Evolutionary conservation across 1,140 invertebrate species (phyloP).

Genomic region (Brachionus manjavacas): DNA sequence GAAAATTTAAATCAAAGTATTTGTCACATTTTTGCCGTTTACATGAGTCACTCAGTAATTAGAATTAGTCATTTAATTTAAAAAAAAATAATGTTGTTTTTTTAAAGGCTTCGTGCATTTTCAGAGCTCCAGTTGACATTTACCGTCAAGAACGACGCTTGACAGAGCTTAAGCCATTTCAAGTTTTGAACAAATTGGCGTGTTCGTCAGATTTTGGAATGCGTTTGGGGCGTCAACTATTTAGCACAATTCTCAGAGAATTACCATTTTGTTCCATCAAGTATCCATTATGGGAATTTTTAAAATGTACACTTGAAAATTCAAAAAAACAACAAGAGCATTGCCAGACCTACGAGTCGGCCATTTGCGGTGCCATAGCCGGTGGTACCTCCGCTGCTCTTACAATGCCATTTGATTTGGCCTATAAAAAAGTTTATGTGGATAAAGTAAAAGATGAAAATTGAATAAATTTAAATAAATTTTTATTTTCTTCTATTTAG

Average conservation of each 20-base stretch:
- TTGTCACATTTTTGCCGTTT: slow-evolving; percentile 4
- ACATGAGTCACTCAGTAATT: not conserved
- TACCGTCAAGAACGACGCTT: not conserved
- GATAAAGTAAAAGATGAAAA: not conserved
- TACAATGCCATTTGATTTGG: slow-evolving; percentile 8
- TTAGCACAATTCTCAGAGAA: slow-evolving; percentile 14
- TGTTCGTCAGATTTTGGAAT: not conserved
- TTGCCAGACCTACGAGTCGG: not conserved
- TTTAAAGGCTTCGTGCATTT: not conserved
- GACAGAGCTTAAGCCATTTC: not conserved
- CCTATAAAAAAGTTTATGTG: not conserved
- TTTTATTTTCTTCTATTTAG: not conserved
- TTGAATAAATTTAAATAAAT: not conserved
- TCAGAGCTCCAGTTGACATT: slow-evolving; percentile 5
- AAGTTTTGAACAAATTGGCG: slow-evolving; percentile 6
- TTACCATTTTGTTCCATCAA: slow-evolving; percentile 27
- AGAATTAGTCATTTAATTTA: too few relatives aligned
- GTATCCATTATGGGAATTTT: slow-evolving; percentile 20
- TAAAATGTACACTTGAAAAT: slow-evolving; percentile 8
- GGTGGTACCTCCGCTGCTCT: not conserved
- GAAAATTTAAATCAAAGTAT: slow-evolving; percentile 20
- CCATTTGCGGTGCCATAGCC: slow-evolving; percentile 1
- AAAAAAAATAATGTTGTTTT: too few relatives aligned
- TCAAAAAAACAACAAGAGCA: slow-evolving; percentile 8
- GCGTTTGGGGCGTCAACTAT: not conserved